Evolutionary conservation across 2,888 invertebrate species (phyloP), one percentile per base, ranked within the genome.

Genomic region (Alcis repandata): DNA sequence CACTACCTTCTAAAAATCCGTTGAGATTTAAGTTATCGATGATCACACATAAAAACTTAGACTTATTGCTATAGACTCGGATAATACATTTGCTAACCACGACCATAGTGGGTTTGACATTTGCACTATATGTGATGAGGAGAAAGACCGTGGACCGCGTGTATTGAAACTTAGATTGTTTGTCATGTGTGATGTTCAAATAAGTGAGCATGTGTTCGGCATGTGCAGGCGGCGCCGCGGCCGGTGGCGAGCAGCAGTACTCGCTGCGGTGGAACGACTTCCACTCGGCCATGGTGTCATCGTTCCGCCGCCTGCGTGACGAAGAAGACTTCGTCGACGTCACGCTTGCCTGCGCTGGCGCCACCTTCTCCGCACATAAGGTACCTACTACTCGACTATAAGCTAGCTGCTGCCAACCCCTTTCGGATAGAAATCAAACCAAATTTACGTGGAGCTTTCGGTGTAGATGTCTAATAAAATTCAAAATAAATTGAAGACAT

Each of bases 231-330:
- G 89, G 89, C 88, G 88, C 83, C 84, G 86, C 85, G 82, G 87
- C 82, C 79, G 88, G 89, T 91, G 96, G 96, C 70, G 92, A 93
- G 94, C 97, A 98, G 94, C 98, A 98, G 91, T 98, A 98, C 93
- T 97, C 98, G 89, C 95, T 98, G 90, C 96, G 98, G 84, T 98
- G 98, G 98, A 98, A 98, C 91, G 98, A 98, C 93, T 98, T 98
- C 94, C 98, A 98, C 90, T 96, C 97, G 75, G 98, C 97, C 83
- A 97, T 98, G 92, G 95, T 98, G 80, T 97, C 96, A 75, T 97
- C 98, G 75, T 98, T 98, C 94, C 95, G 98, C 76, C 96, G 97
- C 87, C 94, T 98, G 81, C 94, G 97, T 69, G 98, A 98, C 87
- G 97, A 97, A 90, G 98, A 98, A 94, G 98, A 98, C 92, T 98